A percentile compares a stretch with the other conserved stretches of the same genome.
phyloP scores from a whole-genome alignment of 2,113 vertebrate species.

The Dicrurus megarhynchus region DNA sequence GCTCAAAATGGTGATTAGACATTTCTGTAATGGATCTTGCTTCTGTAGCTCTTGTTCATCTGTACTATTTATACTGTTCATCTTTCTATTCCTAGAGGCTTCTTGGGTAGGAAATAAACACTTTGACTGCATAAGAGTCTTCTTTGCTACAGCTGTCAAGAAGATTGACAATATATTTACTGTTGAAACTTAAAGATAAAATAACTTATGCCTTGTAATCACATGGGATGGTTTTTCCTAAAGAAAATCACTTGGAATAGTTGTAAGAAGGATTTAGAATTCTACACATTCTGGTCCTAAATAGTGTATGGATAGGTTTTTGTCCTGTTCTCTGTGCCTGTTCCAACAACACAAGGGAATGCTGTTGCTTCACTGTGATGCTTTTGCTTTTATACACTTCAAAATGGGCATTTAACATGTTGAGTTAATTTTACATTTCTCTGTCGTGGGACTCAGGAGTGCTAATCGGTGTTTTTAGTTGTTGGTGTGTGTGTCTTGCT shows the following conservation, averaged over 20 bases:
- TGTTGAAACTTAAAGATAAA: slow-evolving; percentile 13
- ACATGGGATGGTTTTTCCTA: background rate
- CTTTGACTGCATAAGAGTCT: background rate
- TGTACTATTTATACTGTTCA: background rate
- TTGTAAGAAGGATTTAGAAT: background rate
- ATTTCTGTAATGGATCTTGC: background rate
- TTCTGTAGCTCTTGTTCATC: background rate
- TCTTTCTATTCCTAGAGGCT: background rate
- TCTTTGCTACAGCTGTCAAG: background rate
- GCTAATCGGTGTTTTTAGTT: background rate
- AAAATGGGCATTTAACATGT: background rate
- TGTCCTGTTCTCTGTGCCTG: background rate
- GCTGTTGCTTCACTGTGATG: background rate
- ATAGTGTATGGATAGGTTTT: background rate
- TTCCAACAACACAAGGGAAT: background rate
- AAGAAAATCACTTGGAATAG: background rate
- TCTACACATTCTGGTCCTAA: background rate
- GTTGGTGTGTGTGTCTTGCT: background rate
- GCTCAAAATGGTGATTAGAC: background rate
- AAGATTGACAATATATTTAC: slow-evolving; percentile 27
- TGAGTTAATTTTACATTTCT: background rate
- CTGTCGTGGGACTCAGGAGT: background rate
- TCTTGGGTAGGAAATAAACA: slow-evolving; percentile 4
- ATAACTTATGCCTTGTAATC: background rate
- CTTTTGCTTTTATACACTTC: background rate